phyloP scores from a whole-genome alignment of 1,140 invertebrate species.

The Wiebesia pumilae region DNA sequence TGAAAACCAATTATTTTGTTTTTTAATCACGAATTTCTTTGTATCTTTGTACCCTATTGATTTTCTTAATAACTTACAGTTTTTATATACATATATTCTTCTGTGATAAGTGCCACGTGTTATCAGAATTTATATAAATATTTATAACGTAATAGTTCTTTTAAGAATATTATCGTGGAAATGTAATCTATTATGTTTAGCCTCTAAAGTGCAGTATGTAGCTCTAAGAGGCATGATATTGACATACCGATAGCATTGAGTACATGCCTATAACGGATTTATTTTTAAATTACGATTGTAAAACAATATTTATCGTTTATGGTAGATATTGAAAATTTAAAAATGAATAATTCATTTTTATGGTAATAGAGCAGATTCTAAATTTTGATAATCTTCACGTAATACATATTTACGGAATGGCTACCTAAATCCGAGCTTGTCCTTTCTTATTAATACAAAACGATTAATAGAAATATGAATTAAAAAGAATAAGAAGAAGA shows the following conservation, averaged over 20 bases:
- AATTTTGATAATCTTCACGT: background rate
- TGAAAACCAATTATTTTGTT: background rate
- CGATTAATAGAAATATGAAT: too few species aligned
- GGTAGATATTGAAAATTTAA: background rate
- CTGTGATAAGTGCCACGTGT: background rate
- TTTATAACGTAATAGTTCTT: background rate
- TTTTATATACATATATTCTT: background rate
- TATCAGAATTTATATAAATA: background rate
- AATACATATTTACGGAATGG: background rate
- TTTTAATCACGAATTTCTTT: background rate
- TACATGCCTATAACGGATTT: background rate
- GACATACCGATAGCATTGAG: background rate
- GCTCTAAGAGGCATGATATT: background rate
- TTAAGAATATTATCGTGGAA: background rate
- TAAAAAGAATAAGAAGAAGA: too few species aligned
- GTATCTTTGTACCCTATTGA: background rate
- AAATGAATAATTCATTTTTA: background rate
- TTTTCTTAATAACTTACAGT: background rate
- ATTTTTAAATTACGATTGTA: constrained; percentile 8
- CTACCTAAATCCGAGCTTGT: background rate
- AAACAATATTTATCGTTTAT: background rate
- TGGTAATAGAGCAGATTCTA: background rate
- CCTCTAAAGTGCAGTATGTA: constrained; percentile 1
- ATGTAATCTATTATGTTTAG: background rate
- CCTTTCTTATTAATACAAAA: background rate